Evolutionary conservation across 2,888 invertebrate species (phyloP).

Genomic region (Pristionchus japonicus): DNA sequence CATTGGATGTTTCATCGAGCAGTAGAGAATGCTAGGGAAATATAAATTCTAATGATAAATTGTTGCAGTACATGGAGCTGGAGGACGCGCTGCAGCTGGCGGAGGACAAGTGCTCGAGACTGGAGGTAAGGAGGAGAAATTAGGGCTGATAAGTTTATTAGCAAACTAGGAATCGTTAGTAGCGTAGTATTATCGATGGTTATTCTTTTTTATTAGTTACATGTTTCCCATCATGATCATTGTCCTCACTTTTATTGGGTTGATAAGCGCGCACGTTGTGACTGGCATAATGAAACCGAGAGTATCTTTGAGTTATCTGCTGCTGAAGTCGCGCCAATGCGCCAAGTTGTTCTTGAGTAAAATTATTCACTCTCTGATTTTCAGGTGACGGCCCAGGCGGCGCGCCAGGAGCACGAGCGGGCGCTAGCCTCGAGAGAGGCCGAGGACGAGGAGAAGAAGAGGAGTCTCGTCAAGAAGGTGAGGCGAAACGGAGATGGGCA

Average conservation of each 20-base stretch:
- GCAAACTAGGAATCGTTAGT: slow-evolving; percentile 23
- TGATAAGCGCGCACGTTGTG: no score
- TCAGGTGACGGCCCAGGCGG: slow-evolving; percentile 76
- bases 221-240: no score
- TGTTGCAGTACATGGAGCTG: slow-evolving; percentile 90
- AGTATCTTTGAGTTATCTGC: no score
- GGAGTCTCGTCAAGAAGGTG: slow-evolving; percentile 88
- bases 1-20: not conserved
- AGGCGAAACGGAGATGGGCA: not conserved
- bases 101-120: slow-evolving; percentile 93
- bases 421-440: slow-evolving; percentile 92
- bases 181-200: no score
- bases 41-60: not conserved
- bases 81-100: slow-evolving; percentile 95
- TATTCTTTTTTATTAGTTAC: no score
- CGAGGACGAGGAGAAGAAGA: slow-evolving; percentile 91
- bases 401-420: slow-evolving; percentile 92
- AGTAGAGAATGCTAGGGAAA: not conserved
- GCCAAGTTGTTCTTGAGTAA: slow-evolving; percentile 93
- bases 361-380: no score
- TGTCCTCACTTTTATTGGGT: no score
- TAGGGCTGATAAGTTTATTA: slow-evolving; percentile 51
- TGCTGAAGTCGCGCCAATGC: no score
- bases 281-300: no score
- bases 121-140: slow-evolving; percentile 84